phyloP scores from a whole-genome alignment of 2,797 vertebrate species.

The Falco novaeseelandiae region DNA sequence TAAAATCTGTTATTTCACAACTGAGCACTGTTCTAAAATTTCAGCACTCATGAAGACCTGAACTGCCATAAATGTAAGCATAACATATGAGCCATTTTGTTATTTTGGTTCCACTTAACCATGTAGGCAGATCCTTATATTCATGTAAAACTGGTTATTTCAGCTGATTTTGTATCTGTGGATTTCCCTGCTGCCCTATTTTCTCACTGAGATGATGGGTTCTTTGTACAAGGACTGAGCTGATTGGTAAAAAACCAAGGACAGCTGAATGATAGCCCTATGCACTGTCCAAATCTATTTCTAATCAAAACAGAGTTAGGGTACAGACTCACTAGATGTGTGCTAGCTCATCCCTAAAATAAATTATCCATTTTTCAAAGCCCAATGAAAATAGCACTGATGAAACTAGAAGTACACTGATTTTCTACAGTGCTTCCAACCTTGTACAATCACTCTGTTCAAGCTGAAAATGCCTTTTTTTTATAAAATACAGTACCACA shows the following conservation, averaged over 20 bases:
- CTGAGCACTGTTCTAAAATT: slow-evolving; percentile 4
- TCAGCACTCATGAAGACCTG: not conserved
- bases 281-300: slow-evolving; percentile 24
- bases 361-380: not conserved
- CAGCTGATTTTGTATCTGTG: slow-evolving; percentile 6
- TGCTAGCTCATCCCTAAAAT: slow-evolving; percentile 1
- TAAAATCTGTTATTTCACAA: not conserved
- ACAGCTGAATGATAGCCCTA: slow-evolving; percentile 5
- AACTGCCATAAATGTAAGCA: not conserved
- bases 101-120: slow-evolving; percentile 47
- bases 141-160: not conserved
- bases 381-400: not conserved
- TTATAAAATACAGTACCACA: not conserved
- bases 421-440: not conserved
- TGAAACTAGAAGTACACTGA: not conserved
- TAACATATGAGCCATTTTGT: not conserved
- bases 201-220: not conserved
- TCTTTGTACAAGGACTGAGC: not conserved
- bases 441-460: not conserved
- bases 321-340: not conserved
- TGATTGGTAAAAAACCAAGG: slow-evolving; percentile 46
- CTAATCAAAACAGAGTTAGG: slow-evolving; percentile 6
- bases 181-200: slow-evolving; percentile 37
- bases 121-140: not conserved
- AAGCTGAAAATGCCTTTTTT: not conserved